These are phyloP conservation scores for Daboia siamensis DNA, from an alignment of 2,113 vertebrate species.

Conservation along the genomic window DNA sequence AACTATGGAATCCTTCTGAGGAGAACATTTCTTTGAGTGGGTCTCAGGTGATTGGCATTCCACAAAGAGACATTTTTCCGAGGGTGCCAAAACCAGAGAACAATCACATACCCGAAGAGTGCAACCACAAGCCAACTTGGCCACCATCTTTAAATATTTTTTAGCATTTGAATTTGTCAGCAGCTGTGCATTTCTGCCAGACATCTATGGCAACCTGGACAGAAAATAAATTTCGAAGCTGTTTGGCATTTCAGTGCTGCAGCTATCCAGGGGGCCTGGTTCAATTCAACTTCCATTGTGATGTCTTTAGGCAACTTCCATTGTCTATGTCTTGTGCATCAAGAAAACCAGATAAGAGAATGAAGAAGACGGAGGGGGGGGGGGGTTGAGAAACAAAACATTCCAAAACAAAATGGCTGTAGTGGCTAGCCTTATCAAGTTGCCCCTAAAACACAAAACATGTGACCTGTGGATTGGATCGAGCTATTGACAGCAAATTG, in stretches of 20 bases:
- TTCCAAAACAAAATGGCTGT: conserved; percentile 28
- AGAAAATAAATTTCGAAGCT: conserved; percentile 25
- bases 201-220: conserved; percentile 19
- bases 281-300: conserved; percentile 14
- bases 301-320: conserved; percentile 6
- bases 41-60: conserved; percentile 44
- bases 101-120: conserved; percentile 29
- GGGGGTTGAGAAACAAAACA: conserved; percentile 4
- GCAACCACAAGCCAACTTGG: conserved; percentile 27
- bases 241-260: conserved; percentile 18
- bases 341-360: conserved; percentile 16
- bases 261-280: conserved; percentile 20
- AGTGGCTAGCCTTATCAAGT: conserved; percentile 31
- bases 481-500: conserved; percentile 39
- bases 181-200: conserved; percentile 29
- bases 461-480: conserved; percentile 32
- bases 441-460: conserved; percentile 1
- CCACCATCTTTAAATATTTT: background rate
- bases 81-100: conserved; percentile 39
- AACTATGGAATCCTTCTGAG: background rate
- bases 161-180: conserved; percentile 25
- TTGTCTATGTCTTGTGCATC: background rate
- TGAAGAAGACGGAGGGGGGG: background rate
- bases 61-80: conserved; percentile 47
- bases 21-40: conserved; percentile 38